These are phyloP conservation scores for Panthera leo DNA, from an alignment of 2,113 vertebrate species.

Conservation along the genomic window DNA sequence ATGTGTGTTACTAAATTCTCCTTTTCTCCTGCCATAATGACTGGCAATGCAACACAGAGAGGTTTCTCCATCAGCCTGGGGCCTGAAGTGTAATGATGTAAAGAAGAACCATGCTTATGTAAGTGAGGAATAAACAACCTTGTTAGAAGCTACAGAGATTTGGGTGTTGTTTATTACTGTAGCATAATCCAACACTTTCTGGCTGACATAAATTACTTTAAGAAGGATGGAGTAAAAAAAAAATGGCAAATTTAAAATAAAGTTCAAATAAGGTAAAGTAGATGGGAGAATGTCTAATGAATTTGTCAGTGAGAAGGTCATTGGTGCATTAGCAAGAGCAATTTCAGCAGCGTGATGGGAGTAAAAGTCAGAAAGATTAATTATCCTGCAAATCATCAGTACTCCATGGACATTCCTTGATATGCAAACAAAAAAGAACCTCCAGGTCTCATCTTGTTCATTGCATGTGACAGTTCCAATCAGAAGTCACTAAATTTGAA, in stretches of 20 bases:
- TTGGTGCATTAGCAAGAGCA: not conserved
- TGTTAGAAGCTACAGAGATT: not conserved
- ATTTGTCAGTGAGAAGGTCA: constrained; percentile 6
- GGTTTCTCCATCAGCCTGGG: not conserved
- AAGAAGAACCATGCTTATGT: not conserved
- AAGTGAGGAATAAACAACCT: not conserved
- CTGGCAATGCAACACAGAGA: not conserved
- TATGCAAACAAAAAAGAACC: not conserved
- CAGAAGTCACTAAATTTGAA: constrained; percentile 10
- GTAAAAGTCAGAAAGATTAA: constrained; percentile 40
- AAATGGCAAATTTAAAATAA: not conserved
- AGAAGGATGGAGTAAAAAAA: constrained; percentile 8
- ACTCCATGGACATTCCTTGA: not conserved
- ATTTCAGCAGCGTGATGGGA: not conserved
- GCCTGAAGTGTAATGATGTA: not conserved
- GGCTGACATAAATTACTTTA: not conserved
- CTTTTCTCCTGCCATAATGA: not conserved
- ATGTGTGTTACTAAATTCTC: not conserved
- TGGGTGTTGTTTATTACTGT: not conserved
- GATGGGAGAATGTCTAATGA: not conserved
- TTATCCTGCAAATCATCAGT: not conserved
- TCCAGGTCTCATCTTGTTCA: constrained; percentile 2
- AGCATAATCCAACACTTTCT: not conserved
- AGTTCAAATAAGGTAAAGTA: constrained; percentile 28
- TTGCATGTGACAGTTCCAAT: constrained; percentile 20